A percentile compares a stretch with the other conserved stretches of the same genome.
Conservation (phyloP, 1,140 invertebrate species). For the Hycleus cichorii region DNA sequence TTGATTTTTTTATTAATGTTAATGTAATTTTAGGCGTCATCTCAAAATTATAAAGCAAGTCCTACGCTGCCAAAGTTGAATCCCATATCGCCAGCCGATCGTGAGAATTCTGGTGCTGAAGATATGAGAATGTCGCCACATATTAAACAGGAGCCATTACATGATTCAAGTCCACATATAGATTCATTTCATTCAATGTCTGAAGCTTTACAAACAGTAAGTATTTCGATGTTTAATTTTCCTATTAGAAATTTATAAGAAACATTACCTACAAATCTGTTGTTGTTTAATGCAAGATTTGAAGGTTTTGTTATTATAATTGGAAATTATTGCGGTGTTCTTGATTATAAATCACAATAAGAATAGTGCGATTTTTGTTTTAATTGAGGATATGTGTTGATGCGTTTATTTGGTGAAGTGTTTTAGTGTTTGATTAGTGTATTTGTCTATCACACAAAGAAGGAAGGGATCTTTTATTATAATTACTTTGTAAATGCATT, state of each 20-base stretch:
- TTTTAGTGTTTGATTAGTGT: conserved; percentile 16
- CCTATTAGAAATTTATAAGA: neutral
- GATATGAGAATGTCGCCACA: conserved; percentile 48
- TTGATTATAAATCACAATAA: neutral
- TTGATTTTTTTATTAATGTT: neutral
- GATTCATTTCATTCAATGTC: conserved; percentile 41
- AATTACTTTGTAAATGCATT: neutral
- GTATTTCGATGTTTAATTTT: conserved; percentile 22
- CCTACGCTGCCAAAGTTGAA: conserved; percentile 53
- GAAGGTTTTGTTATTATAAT: neutral
- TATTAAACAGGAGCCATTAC: conserved; percentile 51
- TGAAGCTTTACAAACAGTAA: conserved; percentile 44
- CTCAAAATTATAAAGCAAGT: conserved; percentile 21
- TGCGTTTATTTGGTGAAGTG: conserved; percentile 12
- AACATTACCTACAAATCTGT: neutral
- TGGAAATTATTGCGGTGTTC: neutral
- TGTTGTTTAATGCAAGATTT: neutral
- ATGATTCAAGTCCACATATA: conserved; percentile 32
- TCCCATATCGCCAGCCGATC: conserved; percentile 52
- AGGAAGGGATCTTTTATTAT: conserved; percentile 40
- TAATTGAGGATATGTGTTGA: conserved; percentile 21
- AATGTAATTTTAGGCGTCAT: conserved; percentile 10
- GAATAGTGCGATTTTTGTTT: no score
- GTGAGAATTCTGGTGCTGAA: conserved; percentile 49
- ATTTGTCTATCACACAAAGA: conserved; percentile 25